Evolutionary conservation across 2,888 invertebrate genomes (phyloP), one percentile per base, ranked within the genome.

Genomic region (Pemphredon lugubris): DNA sequence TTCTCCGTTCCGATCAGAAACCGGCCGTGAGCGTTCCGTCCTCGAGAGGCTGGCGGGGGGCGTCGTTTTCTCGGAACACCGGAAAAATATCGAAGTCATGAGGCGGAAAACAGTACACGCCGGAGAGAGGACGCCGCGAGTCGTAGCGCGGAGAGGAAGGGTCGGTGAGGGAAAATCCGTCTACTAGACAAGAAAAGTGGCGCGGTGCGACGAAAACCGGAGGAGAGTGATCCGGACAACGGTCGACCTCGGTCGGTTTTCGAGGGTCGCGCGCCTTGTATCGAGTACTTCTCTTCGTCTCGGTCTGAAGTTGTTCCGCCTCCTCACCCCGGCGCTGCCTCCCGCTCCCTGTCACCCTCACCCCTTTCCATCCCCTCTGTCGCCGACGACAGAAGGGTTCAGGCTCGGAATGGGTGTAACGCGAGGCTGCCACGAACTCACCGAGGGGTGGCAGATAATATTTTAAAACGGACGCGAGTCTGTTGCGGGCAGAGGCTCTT

Each of bases 401-500:
- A 61, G 70, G 78, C 73, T 50, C 64, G 72, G 55, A 71, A 83
- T 67, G 75, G 81, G 70, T 79, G 79, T 79, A 79, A 79, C 79
- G 59, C 73, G 48, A n/a, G 67, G 63, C 79, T 71, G 73, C 79
- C 68, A 71, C 34, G 66, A 45, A 50, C 42, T 48, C 7, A 11
- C 32, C 63, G 51, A 57, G 57, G 75, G 79, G 78, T 58, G 65
- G 81, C 42, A 70, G 66, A 72, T 70, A 81, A 79, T 79, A 79
- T 79, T 79, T 79, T 79, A 79, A 79, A 79, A 75, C 81, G 66
- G 53, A 51, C 78, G 73, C 68, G 70, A 78, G 73, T 73, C 79
- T 79, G 79, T 75, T 81, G 71, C 79, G 70, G 68, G 73, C 79
- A 78, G 78, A 81, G 73, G 37, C 74, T 77, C 65, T 74, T 58